phyloP scores from a whole-genome alignment of 2,113 vertebrate genomes.

The Hippocampus abdominalis region DNA sequence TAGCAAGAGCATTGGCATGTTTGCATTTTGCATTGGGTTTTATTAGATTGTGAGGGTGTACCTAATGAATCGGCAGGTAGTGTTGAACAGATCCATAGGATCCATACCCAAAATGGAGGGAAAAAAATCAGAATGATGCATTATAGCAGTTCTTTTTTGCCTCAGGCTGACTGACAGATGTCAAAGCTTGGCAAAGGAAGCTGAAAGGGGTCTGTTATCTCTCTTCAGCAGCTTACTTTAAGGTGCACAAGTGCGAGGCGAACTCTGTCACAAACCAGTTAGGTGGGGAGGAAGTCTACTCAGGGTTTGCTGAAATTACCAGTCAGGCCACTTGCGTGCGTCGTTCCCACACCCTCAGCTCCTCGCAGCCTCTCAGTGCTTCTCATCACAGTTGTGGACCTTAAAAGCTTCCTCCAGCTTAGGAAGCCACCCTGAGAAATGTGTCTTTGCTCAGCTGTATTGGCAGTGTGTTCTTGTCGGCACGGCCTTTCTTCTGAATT shows the following conservation, averaged over 20 bases:
- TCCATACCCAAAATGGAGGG: slow-evolving; percentile 3
- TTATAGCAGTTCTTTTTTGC: slow-evolving; percentile 12
- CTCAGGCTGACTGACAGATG: slow-evolving; percentile 17
- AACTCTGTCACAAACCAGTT: slow-evolving; percentile 41
- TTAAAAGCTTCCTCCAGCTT: slow-evolving; percentile 11
- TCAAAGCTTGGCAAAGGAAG: slow-evolving; percentile 18
- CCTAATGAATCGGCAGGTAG: not conserved
- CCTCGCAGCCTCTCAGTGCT: not conserved
- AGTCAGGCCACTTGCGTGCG: slow-evolving; percentile 11
- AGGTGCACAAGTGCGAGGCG: slow-evolving; percentile 34
- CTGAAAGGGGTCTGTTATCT: slow-evolving; percentile 32
- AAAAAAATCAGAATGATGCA: slow-evolving; percentile 20
- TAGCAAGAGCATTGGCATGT: not conserved
- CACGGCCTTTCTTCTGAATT: not conserved
- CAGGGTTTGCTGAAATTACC: slow-evolving; percentile 22
- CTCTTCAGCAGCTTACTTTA: slow-evolving; percentile 26
- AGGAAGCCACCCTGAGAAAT: slow-evolving; percentile 29
- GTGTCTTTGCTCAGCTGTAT: slow-evolving; percentile 28
- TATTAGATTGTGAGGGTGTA: not conserved
- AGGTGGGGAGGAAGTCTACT: slow-evolving; percentile 19
- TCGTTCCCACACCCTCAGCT: slow-evolving; percentile 16
- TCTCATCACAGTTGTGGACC: slow-evolving; percentile 16
- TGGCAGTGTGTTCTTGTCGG: slow-evolving; percentile 7
- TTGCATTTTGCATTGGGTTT: not conserved
- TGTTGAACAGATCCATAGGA: slow-evolving; percentile 14